Evolutionary conservation across 2,797 vertebrate genomes (phyloP).

Genomic region (Enteromius mattozi): DNA sequence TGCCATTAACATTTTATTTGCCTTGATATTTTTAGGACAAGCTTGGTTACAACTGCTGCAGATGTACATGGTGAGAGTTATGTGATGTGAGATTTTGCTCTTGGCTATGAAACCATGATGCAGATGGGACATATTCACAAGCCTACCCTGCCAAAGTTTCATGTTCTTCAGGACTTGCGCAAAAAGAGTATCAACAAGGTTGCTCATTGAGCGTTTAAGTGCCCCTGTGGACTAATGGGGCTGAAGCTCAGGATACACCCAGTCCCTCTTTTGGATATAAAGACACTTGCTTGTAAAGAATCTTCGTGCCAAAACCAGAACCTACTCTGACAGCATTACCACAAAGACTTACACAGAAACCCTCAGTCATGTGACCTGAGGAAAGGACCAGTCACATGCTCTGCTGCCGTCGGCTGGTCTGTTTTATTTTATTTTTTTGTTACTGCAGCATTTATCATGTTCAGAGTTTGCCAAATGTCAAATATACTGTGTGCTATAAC

Average conservation of each 20-base stretch:
- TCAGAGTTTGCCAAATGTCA: conserved; percentile 28
- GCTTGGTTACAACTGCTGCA: conserved; percentile 1
- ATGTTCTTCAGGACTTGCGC: conserved; percentile 12
- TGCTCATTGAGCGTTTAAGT: conserved; percentile 31
- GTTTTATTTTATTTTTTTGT: conserved; percentile 18
- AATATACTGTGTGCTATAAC: conserved; percentile 31
- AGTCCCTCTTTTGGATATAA: conserved; percentile 30
- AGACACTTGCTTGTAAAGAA: conserved; percentile 26
- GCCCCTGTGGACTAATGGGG: conserved; percentile 48
- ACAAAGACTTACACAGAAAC: conserved; percentile 29
- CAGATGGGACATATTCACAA: conserved; percentile 11
- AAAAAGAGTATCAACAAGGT: background rate
- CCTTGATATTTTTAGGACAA: conserved; percentile 26
- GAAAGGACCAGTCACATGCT: conserved; percentile 54
- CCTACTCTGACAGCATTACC: conserved; percentile 50
- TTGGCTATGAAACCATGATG: conserved; percentile 33
- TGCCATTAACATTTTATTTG: conserved; percentile 32
- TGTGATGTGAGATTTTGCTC: conserved; percentile 2
- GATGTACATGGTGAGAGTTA: background rate
- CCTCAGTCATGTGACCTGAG: conserved; percentile 56
- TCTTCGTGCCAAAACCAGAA: conserved; percentile 21
- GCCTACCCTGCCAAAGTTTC: conserved; percentile 35
- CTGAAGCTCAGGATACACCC: conserved; percentile 50
- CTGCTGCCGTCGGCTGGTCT: conserved; percentile 53
- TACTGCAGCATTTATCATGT: background rate